phyloP scores from a whole-genome alignment of 2,113 vertebrate genomes.

The Ceuthmochares aereus region DNA sequence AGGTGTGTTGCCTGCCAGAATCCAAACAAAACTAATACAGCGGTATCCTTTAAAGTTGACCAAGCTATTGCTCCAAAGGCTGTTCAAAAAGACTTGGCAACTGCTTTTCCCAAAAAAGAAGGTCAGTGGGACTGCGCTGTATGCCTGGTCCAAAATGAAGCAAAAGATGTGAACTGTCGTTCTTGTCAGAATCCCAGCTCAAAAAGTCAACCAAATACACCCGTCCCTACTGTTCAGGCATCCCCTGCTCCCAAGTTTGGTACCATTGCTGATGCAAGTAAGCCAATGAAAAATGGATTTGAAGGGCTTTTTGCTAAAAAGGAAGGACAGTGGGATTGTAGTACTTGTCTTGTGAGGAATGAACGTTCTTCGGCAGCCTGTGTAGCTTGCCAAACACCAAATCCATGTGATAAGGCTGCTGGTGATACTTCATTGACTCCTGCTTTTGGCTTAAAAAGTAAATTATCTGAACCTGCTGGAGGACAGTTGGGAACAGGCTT shows the following conservation, averaged over 20 bases:
- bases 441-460: constrained; percentile 76
- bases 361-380: constrained; percentile 76
- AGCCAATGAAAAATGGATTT: constrained; percentile 70
- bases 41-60: constrained; percentile 78
- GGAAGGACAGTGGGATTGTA: constrained; percentile 87
- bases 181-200: constrained; percentile 77
- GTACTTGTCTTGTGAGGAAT: constrained; percentile 81
- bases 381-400: constrained; percentile 76
- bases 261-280: constrained; percentile 17
- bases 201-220: neutral
- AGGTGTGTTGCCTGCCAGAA: constrained; percentile 80
- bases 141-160: constrained; percentile 82
- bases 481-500: constrained; percentile 80
- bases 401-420: constrained; percentile 75
- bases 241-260: neutral
- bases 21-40: constrained; percentile 66
- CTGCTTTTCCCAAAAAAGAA: constrained; percentile 70
- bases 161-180: constrained; percentile 68
- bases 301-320: constrained; percentile 82
- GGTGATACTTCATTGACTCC: constrained; percentile 67
- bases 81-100: constrained; percentile 57
- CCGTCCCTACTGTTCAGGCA: neutral
- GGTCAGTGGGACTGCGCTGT: constrained; percentile 83
- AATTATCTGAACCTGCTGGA: constrained; percentile 66
- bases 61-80: constrained; percentile 55